These are phyloP conservation scores for Salvelinus namaycush DNA, from an alignment of 2,113 vertebrate genomes.

Conservation along the genomic window DNA sequence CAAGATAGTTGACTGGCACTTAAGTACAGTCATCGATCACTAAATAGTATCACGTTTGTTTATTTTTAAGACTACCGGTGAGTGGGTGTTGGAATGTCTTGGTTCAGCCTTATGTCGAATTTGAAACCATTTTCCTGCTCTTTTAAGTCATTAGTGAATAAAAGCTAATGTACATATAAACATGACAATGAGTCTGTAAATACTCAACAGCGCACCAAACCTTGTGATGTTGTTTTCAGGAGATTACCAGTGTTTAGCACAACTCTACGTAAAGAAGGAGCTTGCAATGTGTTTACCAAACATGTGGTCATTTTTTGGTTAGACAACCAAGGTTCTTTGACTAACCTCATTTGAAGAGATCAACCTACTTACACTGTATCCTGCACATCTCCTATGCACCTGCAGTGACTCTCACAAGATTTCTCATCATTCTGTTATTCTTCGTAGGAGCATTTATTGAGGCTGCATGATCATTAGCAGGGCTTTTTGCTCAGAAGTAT, in stretches of 20 bases:
- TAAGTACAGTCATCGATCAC: conserved; percentile 19
- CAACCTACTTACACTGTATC: neutral
- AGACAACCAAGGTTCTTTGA: neutral
- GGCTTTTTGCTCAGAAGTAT: too few relatives aligned
- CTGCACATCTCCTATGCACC: neutral
- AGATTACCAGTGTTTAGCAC: neutral
- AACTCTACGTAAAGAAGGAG: neutral
- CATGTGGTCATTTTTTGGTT: neutral
- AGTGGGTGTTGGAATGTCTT: conserved; percentile 47
- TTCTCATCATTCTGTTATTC: neutral
- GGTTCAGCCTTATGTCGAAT: neutral
- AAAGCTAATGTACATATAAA: conserved; percentile 4
- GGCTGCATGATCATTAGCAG: too few relatives aligned
- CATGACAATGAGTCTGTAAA: conserved; percentile 13
- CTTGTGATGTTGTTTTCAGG: neutral
- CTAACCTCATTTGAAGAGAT: neutral
- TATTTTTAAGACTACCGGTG: conserved; percentile 40
- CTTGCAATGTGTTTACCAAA: neutral
- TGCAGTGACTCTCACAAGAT: neutral
- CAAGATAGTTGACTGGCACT: neutral
- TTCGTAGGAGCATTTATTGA: neutral
- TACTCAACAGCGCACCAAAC: conserved; percentile 1
- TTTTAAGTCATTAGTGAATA: conserved; percentile 13
- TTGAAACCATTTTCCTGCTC: conserved; percentile 14
- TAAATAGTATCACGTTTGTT: conserved; percentile 4